Conservation (phyloP, 2,888 invertebrate genomes). For the Cryptosula pallasiana region DNA sequence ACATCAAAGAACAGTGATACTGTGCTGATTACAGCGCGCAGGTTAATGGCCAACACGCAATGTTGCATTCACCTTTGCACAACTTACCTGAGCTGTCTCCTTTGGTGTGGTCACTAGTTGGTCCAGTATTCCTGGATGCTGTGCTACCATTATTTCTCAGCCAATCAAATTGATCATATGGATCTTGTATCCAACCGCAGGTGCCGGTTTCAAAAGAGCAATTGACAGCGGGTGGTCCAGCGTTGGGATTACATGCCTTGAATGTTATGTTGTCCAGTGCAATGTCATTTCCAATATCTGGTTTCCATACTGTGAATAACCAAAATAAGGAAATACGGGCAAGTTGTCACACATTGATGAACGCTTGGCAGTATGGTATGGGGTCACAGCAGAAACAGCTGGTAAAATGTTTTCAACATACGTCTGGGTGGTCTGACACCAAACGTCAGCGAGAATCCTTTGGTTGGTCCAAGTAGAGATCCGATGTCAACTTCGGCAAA, state of each 20-base stretch:
- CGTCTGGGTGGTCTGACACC: background rate
- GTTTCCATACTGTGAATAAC: background rate
- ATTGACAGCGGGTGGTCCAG: background rate
- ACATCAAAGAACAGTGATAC: no score
- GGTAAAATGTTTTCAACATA: background rate
- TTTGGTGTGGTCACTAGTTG: constrained; percentile 27
- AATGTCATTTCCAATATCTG: constrained; percentile 28
- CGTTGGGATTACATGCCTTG: constrained; percentile 8
- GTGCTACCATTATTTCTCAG: constrained; percentile 26
- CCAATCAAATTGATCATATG: constrained; percentile 34
- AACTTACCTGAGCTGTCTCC: constrained; percentile 18
- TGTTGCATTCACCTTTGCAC: no score
- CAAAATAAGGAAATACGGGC: no score
- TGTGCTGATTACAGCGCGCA: no score
- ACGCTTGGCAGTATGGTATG: no score
- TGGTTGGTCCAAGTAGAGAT: background rate
- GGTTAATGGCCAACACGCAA: no score
- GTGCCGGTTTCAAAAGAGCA: constrained; percentile 39
- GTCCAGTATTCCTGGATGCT: constrained; percentile 27
- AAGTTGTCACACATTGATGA: no score
- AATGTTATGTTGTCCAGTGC: constrained; percentile 30
- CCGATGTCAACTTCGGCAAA: constrained; percentile 18
- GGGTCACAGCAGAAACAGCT: no score
- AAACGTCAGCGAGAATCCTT: constrained; percentile 15
- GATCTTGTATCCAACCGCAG: constrained; percentile 43